Conservation (phyloP, 1,140 invertebrate genomes). For the Euura saliciscinereae region DNA sequence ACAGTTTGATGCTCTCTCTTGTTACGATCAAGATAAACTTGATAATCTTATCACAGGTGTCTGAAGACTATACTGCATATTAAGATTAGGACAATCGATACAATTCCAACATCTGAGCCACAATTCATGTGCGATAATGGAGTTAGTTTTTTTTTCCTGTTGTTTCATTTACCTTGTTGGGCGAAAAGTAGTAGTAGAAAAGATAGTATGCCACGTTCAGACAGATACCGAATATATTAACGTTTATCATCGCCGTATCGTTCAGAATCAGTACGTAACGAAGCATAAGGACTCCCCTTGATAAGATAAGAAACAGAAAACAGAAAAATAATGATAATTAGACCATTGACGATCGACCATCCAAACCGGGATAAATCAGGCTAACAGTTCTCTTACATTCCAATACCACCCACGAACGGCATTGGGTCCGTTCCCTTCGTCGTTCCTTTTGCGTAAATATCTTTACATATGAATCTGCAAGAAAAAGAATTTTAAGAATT, state of each 20-base stretch:
- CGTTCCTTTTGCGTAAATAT: constrained; percentile 70
- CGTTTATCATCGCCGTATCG: constrained; percentile 74
- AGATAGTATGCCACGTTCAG: constrained; percentile 70
- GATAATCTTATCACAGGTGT: too few species aligned
- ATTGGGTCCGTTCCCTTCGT: constrained; percentile 68
- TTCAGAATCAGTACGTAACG: constrained; percentile 72
- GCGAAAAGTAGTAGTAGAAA: constrained; percentile 70
- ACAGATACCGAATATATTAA: constrained; percentile 73
- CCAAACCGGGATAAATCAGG: too few species aligned
- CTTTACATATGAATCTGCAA: constrained; percentile 68
- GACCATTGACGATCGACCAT: too few species aligned
- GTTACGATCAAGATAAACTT: too few species aligned
- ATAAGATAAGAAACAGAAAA: too few species aligned
- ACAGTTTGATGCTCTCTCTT: too few species aligned
- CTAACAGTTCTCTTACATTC: constrained; percentile 77
- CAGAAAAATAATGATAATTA: too few species aligned
- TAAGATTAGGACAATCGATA: too few species aligned
- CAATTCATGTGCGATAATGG: too few species aligned
- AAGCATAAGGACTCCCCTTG: constrained; percentile 73
- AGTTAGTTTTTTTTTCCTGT: too few species aligned
- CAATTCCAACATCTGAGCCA: too few species aligned
- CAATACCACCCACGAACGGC: constrained; percentile 75
- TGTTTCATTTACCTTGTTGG: constrained; percentile 58
- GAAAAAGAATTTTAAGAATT: constrained; percentile 14
- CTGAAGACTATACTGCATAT: too few species aligned